Conservation (phyloP, 2,113 vertebrate genomes). For the Notarius quadriscutis region DNA sequence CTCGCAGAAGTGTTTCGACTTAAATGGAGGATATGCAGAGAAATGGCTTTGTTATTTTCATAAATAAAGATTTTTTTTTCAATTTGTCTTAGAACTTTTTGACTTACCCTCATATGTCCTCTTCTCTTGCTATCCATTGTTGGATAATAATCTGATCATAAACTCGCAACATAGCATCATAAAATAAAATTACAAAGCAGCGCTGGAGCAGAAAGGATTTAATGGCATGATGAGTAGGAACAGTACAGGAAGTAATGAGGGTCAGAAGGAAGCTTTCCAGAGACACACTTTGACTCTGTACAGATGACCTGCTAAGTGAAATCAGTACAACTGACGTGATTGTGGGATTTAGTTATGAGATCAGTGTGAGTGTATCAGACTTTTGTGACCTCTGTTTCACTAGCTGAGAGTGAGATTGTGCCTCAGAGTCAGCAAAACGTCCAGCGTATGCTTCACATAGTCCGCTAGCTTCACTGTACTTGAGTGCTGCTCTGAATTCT, state of each 20-base stretch:
- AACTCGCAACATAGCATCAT: not conserved
- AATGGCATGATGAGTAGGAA: not conserved
- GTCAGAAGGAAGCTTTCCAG: not conserved
- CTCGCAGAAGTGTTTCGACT: too few species aligned
- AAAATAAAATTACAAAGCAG: not conserved
- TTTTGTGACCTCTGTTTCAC: not conserved
- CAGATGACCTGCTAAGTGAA: not conserved
- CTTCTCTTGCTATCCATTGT: too few species aligned
- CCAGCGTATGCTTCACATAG: not conserved
- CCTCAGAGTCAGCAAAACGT: not conserved
- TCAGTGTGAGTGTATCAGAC: not conserved
- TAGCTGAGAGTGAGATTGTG: not conserved
- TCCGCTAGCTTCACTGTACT: not conserved
- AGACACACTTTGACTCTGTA: not conserved
- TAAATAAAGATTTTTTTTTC: too few species aligned
- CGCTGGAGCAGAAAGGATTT: conserved; percentile 2
- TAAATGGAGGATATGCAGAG: too few species aligned
- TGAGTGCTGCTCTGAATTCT: not conserved
- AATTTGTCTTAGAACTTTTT: too few species aligned
- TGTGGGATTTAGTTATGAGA: not conserved
- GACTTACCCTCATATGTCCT: too few species aligned
- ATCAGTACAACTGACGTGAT: not conserved
- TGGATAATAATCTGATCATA: not conserved
- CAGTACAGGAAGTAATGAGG: not conserved
- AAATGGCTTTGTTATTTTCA: too few species aligned